These are phyloP conservation scores for Tubulanus polymorphus DNA, from an alignment of 2,888 invertebrate species.

Conservation along the genomic window DNA sequence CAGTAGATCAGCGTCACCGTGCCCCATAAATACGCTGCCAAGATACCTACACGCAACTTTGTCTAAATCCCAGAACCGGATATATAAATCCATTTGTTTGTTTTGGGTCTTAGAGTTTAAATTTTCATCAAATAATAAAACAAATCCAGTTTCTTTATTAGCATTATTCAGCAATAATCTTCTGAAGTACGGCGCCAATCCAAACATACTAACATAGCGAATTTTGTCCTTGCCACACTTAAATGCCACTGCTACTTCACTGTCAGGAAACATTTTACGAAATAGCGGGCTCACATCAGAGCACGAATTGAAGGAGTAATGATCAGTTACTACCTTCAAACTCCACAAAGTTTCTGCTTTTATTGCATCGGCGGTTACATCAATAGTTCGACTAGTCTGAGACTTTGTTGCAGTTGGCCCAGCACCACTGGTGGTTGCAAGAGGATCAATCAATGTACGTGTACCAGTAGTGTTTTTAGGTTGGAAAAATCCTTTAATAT, in stretches of 20 bases:
- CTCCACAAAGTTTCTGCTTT: slow-evolving; percentile 18
- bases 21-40: slow-evolving; percentile 4
- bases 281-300: slow-evolving; percentile 10
- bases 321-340: slow-evolving; percentile 10
- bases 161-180: background rate
- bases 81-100: slow-evolving; percentile 5
- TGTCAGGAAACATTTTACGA: slow-evolving; percentile 14
- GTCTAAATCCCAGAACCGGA: background rate
- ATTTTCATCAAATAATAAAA: slow-evolving; percentile 7
- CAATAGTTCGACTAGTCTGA: too few species aligned
- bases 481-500: too few species aligned
- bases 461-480: too few species aligned
- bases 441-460: too few species aligned
- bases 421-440: too few species aligned
- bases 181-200: slow-evolving; percentile 1
- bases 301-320: slow-evolving; percentile 7
- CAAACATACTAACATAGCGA: slow-evolving; percentile 6
- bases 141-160: background rate
- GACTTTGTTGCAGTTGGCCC: too few species aligned
- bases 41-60: background rate
- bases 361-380: background rate
- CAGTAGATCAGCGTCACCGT: background rate
- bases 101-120: slow-evolving; percentile 2
- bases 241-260: slow-evolving; percentile 7
- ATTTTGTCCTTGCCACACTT: slow-evolving; percentile 7